Percentiles rank a stretch among this genome's conserved stretches.
Evolutionary conservation across 2,113 vertebrate species (phyloP).

Genomic region (Myocastor coypus): DNA sequence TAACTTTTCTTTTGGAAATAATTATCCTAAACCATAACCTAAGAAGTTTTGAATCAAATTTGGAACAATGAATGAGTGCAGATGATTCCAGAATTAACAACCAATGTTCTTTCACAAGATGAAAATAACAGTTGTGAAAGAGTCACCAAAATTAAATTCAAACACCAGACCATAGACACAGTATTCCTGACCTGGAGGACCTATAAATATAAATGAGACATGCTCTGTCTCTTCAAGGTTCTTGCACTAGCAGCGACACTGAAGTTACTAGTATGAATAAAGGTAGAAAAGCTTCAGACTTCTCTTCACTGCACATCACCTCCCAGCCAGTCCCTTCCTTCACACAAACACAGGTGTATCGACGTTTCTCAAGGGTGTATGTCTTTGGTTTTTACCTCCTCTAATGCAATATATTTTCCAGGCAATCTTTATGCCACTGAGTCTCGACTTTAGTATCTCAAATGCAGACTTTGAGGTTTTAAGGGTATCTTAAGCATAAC

Average conservation of each 20-base stretch:
- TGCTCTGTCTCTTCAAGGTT: not conserved
- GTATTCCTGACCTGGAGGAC: not conserved
- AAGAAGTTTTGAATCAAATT: conserved; percentile 24
- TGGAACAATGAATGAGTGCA: conserved; percentile 26
- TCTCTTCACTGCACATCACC: not conserved
- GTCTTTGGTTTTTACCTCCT: not conserved
- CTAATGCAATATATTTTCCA: not conserved
- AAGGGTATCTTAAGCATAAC: not conserved
- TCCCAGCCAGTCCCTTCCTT: not conserved
- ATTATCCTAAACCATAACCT: not conserved
- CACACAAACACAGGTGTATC: not conserved
- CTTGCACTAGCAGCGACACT: not conserved
- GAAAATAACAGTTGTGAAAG: conserved; percentile 33
- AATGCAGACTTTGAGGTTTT: not conserved
- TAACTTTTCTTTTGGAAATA: conserved; percentile 42
- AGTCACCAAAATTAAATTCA: not conserved
- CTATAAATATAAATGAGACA: not conserved
- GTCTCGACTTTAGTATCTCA: not conserved
- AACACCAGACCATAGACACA: not conserved
- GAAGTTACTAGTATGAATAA: not conserved
- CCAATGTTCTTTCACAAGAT: not conserved
- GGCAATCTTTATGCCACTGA: not conserved
- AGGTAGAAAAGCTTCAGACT: not conserved
- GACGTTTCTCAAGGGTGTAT: not conserved
- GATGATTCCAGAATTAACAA: not conserved